Conservation (phyloP, 2,797 vertebrate genomes). For the Gobionotothen gibberifrons region DNA sequence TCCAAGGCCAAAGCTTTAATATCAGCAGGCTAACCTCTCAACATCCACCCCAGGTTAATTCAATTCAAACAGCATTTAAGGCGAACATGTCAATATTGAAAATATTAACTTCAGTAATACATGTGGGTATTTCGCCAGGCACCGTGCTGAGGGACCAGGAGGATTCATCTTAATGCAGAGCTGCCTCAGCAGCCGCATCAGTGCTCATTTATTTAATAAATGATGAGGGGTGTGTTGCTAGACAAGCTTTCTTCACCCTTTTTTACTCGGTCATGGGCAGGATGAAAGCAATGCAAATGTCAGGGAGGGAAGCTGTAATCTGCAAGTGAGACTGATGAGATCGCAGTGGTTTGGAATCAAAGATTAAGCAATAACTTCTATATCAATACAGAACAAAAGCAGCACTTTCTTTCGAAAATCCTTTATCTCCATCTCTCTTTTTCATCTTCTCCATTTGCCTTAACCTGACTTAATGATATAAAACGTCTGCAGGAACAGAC, state of each 20-base stretch:
- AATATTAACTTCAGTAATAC: constrained; percentile 70
- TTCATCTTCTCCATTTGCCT: constrained; percentile 17
- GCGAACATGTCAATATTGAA: constrained; percentile 69
- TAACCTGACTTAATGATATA: constrained; percentile 37
- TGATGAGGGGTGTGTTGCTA: constrained; percentile 55
- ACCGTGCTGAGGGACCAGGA: constrained; percentile 50
- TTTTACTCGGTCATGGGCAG: constrained; percentile 10
- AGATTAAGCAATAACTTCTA: neutral
- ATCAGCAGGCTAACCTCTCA: constrained; percentile 51
- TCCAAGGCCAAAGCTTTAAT: constrained; percentile 67
- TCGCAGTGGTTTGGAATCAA: constrained; percentile 14
- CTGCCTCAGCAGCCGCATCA: constrained; percentile 54
- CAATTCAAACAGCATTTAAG: constrained; percentile 70
- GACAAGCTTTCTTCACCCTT: constrained; percentile 31
- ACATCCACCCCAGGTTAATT: constrained; percentile 58
- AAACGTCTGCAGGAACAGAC: constrained; percentile 23
- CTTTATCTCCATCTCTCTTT: constrained; percentile 19
- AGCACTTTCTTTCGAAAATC: constrained; percentile 31
- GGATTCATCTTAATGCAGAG: constrained; percentile 41
- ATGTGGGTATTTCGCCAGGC: constrained; percentile 62
- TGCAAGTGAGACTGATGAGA: constrained; percentile 46
- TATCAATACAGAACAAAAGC: constrained; percentile 8
- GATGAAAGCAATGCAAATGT: constrained; percentile 40
- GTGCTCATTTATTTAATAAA: constrained; percentile 72
- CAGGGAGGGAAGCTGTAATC: constrained; percentile 39